A percentile compares a stretch with the other conserved stretches of the same genome.
Conservation (phyloP, 2,113 vertebrate species). For the Oenanthe melanoleuca region DNA sequence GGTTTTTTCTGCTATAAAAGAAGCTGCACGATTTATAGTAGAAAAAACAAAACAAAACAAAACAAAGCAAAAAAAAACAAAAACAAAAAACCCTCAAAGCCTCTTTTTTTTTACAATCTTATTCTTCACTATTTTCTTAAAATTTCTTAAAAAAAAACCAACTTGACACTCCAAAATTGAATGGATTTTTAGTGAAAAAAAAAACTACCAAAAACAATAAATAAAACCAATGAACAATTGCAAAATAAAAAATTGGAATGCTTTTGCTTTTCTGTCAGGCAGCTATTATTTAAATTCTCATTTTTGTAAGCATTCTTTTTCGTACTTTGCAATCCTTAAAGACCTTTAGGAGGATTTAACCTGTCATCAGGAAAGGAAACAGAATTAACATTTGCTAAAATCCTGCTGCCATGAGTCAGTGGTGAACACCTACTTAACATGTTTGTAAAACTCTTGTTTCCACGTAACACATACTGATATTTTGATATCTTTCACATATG, state of each 20-base stretch:
- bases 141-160: not conserved
- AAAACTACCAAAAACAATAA: not conserved
- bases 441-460: not conserved
- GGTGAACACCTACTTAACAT: not conserved
- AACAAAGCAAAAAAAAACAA: too few relatives aligned
- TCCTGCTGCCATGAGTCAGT: not conserved
- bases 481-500: not conserved
- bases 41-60: not conserved
- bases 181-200: not conserved
- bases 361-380: not conserved
- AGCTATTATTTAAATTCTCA: not conserved
- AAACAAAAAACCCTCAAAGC: not conserved
- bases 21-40: not conserved
- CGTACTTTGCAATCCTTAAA: not conserved
- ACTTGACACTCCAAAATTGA: not conserved
- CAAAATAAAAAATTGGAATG: not conserved
- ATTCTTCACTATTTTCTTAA: not conserved
- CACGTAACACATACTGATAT: fast-evolving
- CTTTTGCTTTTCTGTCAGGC: not conserved
- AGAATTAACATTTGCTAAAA: not conserved
- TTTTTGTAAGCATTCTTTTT: not conserved
- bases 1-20: not conserved
- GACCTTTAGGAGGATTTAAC: not conserved
- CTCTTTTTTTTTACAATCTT: not conserved
- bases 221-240: not conserved